Evolutionary conservation across 2,888 invertebrate genomes (phyloP).

Genomic region (Cerceris rybyensis): DNA sequence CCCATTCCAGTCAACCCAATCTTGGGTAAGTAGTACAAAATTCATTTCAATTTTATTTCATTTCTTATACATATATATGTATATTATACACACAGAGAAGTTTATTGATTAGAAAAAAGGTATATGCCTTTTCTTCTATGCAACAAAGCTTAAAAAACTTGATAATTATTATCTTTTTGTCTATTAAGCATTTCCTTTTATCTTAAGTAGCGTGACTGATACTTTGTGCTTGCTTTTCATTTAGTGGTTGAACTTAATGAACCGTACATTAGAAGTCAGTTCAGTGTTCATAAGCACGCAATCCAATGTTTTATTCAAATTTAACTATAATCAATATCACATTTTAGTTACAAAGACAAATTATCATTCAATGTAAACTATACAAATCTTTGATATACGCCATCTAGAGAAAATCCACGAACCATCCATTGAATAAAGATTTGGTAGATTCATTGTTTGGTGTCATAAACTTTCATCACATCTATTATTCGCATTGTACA

Average conservation of each 20-base stretch:
- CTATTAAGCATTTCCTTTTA: slow-evolving; percentile 33
- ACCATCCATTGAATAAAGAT: neutral
- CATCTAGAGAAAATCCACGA: neutral
- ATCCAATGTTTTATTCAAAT: slow-evolving; percentile 20
- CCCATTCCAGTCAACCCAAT: slow-evolving; percentile 80
- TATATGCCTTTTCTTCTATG: too few species aligned
- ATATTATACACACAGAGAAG: neutral
- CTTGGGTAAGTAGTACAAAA: slow-evolving; percentile 78
- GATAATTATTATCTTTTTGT: slow-evolving; percentile 12
- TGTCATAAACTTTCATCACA: neutral
- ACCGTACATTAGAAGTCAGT: slow-evolving; percentile 43
- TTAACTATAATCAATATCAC: slow-evolving; percentile 11
- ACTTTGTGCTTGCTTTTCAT: slow-evolving; percentile 47
- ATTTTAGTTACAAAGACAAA: slow-evolving; percentile 1
- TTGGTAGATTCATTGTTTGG: slow-evolving; percentile 15
- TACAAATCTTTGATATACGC: slow-evolving; percentile 1
- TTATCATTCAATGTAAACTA: neutral
- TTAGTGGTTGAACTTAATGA: slow-evolving; percentile 46
- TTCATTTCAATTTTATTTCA: slow-evolving; percentile 40
- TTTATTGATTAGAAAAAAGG: too few species aligned
- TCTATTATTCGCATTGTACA: slow-evolving; percentile 23
- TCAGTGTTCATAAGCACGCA: slow-evolving; percentile 29
- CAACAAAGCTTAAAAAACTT: slow-evolving; percentile 39
- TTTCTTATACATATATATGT: slow-evolving; percentile 15
- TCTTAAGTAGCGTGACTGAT: slow-evolving; percentile 31